These are phyloP conservation scores for Pegoplata infirma DNA, from an alignment of 2,888 invertebrate species.

Conservation along the genomic window DNA sequence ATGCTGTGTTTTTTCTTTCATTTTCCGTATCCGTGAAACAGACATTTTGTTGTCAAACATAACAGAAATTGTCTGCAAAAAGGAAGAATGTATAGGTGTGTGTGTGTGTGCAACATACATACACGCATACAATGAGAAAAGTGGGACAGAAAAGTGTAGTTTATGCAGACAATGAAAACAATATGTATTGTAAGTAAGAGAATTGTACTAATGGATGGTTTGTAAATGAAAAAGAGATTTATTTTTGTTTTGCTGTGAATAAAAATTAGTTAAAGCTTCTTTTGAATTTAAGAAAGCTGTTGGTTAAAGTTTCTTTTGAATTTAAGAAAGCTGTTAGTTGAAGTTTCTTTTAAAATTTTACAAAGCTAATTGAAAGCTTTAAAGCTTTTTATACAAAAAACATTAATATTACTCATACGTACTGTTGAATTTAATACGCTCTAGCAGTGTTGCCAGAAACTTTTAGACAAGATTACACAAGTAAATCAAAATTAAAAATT, in stretches of 20 bases:
- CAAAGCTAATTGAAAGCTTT: constrained; percentile 8
- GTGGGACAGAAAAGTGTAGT: not conserved
- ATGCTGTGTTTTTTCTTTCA: constrained; percentile 48
- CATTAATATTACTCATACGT: constrained; percentile 22
- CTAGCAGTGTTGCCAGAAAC: not conserved
- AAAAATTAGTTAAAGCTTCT: not conserved
- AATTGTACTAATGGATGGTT: not conserved
- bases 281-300: too few species aligned
- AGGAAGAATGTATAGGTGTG: too few species aligned
- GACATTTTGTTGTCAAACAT: not conserved
- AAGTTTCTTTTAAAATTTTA: not conserved
- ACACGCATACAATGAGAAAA: not conserved
- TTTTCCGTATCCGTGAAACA: not conserved
- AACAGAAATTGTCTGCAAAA: not conserved
- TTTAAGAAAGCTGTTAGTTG: too few species aligned
- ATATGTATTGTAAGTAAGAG: not conserved
- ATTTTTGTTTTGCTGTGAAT: not conserved
- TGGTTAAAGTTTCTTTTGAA: not conserved
- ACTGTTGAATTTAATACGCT: constrained; percentile 7
- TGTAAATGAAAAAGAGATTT: not conserved
- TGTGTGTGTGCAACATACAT: too few species aligned
- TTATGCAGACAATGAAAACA: constrained; percentile 7
- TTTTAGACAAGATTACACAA: too few species aligned
- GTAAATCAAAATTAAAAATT: too few species aligned
- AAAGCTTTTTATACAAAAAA: constrained; percentile 16